Percentiles rank a stretch among this genome's conserved stretches.
phyloP scores from a whole-genome alignment of 2,797 vertebrate species.

The Semaprochilodus insignis region DNA sequence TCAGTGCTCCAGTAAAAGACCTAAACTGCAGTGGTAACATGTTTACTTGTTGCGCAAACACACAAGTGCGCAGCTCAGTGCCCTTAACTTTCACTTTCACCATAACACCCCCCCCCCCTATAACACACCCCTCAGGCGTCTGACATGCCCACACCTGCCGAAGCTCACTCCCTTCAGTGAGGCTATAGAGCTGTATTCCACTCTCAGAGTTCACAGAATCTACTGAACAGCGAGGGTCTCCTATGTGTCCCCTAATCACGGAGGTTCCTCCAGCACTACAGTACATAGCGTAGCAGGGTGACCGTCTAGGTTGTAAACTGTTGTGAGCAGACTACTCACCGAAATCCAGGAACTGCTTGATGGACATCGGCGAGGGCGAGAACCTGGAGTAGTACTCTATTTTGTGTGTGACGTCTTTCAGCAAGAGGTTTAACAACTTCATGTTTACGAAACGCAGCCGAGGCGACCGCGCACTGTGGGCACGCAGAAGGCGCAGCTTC shows the following conservation, averaged over 20 bases:
- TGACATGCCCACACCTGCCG: background rate
- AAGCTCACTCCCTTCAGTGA: background rate
- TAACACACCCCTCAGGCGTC: background rate
- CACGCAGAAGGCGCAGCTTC: background rate
- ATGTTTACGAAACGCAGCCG: slow-evolving; percentile 63
- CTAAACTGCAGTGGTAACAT: too few species aligned
- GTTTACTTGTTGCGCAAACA: too few species aligned
- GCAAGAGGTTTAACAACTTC: slow-evolving; percentile 77
- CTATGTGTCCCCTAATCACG: too few species aligned
- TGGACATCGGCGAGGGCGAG: slow-evolving; percentile 85
- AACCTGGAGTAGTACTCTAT: slow-evolving; percentile 85
- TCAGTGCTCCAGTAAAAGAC: too few species aligned
- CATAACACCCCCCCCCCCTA: too few species aligned
- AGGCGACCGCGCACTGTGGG: background rate
- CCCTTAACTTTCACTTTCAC: too few species aligned
- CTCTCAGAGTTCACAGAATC: background rate
- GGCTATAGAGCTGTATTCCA: background rate
- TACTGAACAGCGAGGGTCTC: too few species aligned
- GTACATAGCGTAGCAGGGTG: background rate
- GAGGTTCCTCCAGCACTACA: too few species aligned
- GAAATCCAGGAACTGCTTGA: slow-evolving; percentile 87
- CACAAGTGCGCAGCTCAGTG: too few species aligned
- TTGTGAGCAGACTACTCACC: slow-evolving; percentile 74
- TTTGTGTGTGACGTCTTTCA: slow-evolving; percentile 78
- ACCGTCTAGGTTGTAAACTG: background rate